A percentile compares a stretch with the other conserved stretches of the same genome.
Conservation (phyloP, 2,888 invertebrate species). For the Meganola albula region DNA sequence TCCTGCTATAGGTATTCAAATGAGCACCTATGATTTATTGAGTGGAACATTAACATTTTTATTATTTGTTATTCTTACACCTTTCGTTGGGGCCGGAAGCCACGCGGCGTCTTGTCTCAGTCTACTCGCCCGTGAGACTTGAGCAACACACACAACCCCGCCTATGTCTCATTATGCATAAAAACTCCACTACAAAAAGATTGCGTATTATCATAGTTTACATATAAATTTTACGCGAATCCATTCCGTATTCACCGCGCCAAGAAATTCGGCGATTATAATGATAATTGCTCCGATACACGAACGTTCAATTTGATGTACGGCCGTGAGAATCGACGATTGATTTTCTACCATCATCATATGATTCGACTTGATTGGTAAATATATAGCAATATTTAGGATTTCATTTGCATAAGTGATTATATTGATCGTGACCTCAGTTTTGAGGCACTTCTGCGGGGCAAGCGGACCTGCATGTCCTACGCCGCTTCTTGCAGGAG, state of each 20-base stretch:
- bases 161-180: slow-evolving; percentile 41
- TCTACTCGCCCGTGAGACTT: slow-evolving; percentile 72
- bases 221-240: slow-evolving; percentile 77
- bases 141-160: slow-evolving; percentile 49
- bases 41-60: slow-evolving; percentile 79
- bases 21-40: slow-evolving; percentile 78
- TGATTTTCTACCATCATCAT: slow-evolving; percentile 65
- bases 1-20: slow-evolving; percentile 74
- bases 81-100: slow-evolving; percentile 73
- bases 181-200: slow-evolving; percentile 60
- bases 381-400: slow-evolving; percentile 38
- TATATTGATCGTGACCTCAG: slow-evolving; percentile 21
- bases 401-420: slow-evolving; percentile 48
- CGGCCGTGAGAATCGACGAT: slow-evolving; percentile 72
- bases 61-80: slow-evolving; percentile 79
- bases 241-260: slow-evolving; percentile 69
- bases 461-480: too few species aligned
- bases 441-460: too few species aligned
- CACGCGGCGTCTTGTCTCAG: slow-evolving; percentile 74
- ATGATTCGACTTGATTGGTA: slow-evolving; percentile 50
- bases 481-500: too few species aligned
- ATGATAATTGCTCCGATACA: slow-evolving; percentile 72
- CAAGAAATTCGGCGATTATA: slow-evolving; percentile 68
- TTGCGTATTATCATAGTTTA: slow-evolving; percentile 74
- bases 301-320: slow-evolving; percentile 68